Evolutionary conservation across 2,888 invertebrate species (phyloP).

Genomic region (Drosophila percnosoma): DNA sequence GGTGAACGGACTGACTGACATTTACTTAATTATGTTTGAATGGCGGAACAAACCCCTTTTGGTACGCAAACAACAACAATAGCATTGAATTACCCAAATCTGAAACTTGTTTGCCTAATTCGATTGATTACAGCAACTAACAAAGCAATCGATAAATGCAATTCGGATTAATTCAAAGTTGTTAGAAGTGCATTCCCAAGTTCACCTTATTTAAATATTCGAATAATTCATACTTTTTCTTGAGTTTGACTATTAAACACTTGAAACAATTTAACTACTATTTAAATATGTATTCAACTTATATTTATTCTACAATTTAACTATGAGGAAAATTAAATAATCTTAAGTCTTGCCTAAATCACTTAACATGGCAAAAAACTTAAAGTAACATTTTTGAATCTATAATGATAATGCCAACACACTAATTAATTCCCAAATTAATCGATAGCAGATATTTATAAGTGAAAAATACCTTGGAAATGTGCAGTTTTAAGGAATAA

Average conservation of each 20-base stretch:
- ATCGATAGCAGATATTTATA: too few relatives aligned
- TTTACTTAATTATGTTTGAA: slow-evolving; percentile 72
- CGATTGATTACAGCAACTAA: neutral
- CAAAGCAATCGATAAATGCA: neutral
- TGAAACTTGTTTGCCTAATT: slow-evolving; percentile 1
- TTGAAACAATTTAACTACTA: neutral
- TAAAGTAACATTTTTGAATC: too few relatives aligned
- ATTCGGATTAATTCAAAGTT: neutral
- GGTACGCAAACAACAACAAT: slow-evolving; percentile 21
- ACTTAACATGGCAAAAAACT: too few relatives aligned
- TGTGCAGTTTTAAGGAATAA: neutral
- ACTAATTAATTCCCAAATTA: neutral
- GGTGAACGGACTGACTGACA: slow-evolving; percentile 74
- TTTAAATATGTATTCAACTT: neutral
- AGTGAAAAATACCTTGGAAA: neutral
- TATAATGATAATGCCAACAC: neutral
- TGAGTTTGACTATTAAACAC: too few relatives aligned
- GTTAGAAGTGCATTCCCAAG: too few relatives aligned
- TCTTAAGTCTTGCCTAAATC: neutral
- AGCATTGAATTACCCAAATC: neutral
- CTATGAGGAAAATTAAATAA: neutral
- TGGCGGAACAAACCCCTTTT: slow-evolving; percentile 65
- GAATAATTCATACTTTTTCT: neutral
- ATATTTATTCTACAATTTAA: neutral
- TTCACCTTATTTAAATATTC: neutral